Conservation (phyloP, 2,888 invertebrate genomes). For the Leptopilina myrica region DNA sequence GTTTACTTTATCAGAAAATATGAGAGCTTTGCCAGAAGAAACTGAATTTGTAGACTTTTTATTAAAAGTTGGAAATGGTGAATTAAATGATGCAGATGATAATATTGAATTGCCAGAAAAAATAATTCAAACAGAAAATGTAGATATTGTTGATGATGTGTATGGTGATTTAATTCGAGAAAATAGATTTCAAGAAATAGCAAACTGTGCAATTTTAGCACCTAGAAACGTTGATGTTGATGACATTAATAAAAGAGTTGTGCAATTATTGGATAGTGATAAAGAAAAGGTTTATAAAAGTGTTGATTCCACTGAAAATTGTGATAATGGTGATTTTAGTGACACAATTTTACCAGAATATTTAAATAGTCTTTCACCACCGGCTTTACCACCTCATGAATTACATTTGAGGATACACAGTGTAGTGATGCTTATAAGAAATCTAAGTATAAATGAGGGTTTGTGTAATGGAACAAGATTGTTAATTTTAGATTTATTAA, state of each 20-base stretch:
- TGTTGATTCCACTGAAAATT: slow-evolving; percentile 45
- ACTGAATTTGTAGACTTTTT: slow-evolving; percentile 37
- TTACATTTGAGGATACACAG: too few relatives aligned
- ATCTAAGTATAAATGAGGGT: too few relatives aligned
- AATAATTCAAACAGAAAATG: slow-evolving; percentile 42
- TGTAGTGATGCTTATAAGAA: too few relatives aligned
- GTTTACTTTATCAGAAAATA: slow-evolving; percentile 51
- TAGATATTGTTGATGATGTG: slow-evolving; percentile 50
- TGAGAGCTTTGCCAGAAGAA: slow-evolving; percentile 41
- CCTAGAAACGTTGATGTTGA: slow-evolving; percentile 52
- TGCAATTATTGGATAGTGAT: slow-evolving; percentile 43
- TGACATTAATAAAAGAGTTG: slow-evolving; percentile 38
- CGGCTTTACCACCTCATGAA: too few relatives aligned
- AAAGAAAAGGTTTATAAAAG: slow-evolving; percentile 49
- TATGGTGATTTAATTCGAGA: slow-evolving; percentile 48
- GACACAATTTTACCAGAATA: slow-evolving; percentile 29
- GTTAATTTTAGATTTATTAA: too few relatives aligned
- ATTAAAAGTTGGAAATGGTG: slow-evolving; percentile 51
- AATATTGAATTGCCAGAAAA: slow-evolving; percentile 46
- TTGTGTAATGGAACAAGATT: too few relatives aligned
- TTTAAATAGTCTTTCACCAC: too few relatives aligned
- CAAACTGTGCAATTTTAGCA: slow-evolving; percentile 48
- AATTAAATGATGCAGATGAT: slow-evolving; percentile 52
- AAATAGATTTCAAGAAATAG: slow-evolving; percentile 44
- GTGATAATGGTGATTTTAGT: slow-evolving; percentile 39